phyloP scores from a whole-genome alignment of 2,797 vertebrate genomes.

The Nothura maculosa region DNA sequence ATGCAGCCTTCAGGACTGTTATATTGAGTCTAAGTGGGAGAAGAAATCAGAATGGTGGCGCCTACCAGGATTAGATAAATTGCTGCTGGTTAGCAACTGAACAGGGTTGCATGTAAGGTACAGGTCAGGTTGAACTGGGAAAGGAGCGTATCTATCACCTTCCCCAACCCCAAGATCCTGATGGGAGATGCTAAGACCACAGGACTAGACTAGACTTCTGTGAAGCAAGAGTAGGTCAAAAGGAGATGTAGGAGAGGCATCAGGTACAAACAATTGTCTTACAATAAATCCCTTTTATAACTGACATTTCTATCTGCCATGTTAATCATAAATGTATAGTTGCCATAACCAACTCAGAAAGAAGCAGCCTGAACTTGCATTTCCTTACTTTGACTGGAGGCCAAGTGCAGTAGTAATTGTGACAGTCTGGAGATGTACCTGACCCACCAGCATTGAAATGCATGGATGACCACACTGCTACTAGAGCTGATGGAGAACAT shows the following conservation, averaged over 20 bases:
- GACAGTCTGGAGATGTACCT: background rate
- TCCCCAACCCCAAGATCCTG: constrained; percentile 53
- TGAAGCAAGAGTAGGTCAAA: constrained; percentile 64
- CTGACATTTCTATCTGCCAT: background rate
- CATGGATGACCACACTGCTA: background rate
- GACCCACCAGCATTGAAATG: background rate
- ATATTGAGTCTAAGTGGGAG: no score
- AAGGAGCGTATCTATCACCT: no score
- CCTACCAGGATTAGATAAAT: no score
- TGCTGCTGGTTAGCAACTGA: no score
- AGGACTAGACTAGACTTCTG: constrained; percentile 59
- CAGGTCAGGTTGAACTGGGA: no score
- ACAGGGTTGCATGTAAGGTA: no score
- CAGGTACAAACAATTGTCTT: constrained; percentile 53
- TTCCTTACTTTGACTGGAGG: background rate
- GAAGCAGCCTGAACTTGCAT: background rate
- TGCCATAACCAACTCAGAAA: background rate
- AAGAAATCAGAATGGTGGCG: no score
- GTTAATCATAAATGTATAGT: background rate
- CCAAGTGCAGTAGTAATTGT: background rate
- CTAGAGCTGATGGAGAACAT: background rate
- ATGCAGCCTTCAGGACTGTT: no score
- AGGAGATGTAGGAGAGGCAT: constrained; percentile 70
- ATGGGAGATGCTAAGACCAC: constrained; percentile 64
- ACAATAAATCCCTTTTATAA: background rate